Evolutionary conservation across 2,113 vertebrate genomes (phyloP).

Genomic region (Abramis brama): DNA sequence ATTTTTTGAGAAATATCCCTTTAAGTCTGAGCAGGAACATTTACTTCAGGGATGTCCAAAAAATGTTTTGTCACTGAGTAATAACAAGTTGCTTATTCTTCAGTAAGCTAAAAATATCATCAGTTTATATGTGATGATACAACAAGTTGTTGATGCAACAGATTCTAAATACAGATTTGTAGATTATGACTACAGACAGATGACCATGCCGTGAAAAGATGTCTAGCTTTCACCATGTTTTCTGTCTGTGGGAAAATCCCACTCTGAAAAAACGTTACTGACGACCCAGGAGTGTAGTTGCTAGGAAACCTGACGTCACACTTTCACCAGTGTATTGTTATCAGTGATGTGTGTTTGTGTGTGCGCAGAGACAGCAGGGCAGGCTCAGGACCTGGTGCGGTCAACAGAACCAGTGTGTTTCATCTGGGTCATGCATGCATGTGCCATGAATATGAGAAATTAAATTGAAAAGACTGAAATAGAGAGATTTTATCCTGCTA

Average conservation of each 20-base stretch:
- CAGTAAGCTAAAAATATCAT: neutral
- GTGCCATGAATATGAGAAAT: neutral
- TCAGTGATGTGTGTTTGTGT: slow-evolving; percentile 42
- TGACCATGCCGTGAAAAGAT: slow-evolving; percentile 2
- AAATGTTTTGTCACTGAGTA: neutral
- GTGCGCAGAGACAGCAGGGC: slow-evolving; percentile 13
- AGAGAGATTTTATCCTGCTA: neutral
- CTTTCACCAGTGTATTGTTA: slow-evolving; percentile 68
- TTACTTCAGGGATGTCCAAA: neutral
- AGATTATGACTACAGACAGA: slow-evolving; percentile 12
- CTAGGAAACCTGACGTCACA: slow-evolving; percentile 79
- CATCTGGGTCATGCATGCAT: neutral
- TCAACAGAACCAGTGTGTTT: neutral
- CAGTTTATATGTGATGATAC: no score
- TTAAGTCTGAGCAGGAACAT: neutral
- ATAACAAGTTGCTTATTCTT: neutral
- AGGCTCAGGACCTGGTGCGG: neutral
- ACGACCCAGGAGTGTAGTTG: slow-evolving; percentile 75
- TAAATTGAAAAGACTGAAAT: neutral
- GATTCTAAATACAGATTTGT: neutral
- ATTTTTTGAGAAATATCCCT: neutral
- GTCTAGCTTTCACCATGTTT: slow-evolving; percentile 27
- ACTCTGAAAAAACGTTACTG: slow-evolving; percentile 67
- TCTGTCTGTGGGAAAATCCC: slow-evolving; percentile 78
- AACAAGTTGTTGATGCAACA: neutral